Evolutionary conservation across 2,113 vertebrate species (phyloP).

Genomic region (Seriola quinqueradiata): DNA sequence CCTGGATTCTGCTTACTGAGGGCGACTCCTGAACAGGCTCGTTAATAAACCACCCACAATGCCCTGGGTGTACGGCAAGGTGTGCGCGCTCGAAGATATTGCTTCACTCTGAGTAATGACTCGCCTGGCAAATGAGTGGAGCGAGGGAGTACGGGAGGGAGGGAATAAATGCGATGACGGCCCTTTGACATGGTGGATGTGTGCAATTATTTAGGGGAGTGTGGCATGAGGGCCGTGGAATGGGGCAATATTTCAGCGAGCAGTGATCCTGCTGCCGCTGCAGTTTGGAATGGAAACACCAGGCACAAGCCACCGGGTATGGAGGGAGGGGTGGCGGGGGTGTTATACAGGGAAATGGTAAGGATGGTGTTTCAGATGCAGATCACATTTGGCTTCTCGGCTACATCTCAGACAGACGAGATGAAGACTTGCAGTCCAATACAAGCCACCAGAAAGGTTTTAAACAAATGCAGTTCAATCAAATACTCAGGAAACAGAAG

Average conservation of each 20-base stretch:
- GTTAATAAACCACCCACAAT: constrained; percentile 73
- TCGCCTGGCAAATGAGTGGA: constrained; percentile 18
- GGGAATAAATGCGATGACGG: constrained; percentile 58
- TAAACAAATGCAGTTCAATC: not conserved
- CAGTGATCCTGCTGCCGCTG: constrained; percentile 62
- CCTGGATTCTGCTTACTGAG: constrained; percentile 48
- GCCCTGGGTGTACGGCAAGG: constrained; percentile 26
- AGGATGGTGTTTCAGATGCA: too few relatives aligned
- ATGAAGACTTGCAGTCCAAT: not conserved
- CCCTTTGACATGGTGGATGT: constrained; percentile 61
- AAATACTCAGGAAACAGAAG: not conserved
- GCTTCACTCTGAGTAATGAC: constrained; percentile 67
- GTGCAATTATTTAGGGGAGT: constrained; percentile 64
- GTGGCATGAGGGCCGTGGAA: not conserved
- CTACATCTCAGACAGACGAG: not conserved
- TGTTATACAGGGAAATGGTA: not conserved
- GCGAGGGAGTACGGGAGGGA: not conserved
- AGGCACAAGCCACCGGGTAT: not conserved
- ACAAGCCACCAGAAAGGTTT: not conserved
- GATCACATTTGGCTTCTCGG: not conserved
- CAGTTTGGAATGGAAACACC: constrained; percentile 50
- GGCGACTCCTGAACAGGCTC: constrained; percentile 43
- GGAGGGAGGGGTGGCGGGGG: not conserved
- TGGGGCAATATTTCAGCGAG: constrained; percentile 63
- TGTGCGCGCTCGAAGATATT: not conserved